Evolutionary conservation across 2,113 vertebrate species (phyloP), one percentile per base, ranked within the genome.

Genomic region (Theristicus caerulescens): DNA sequence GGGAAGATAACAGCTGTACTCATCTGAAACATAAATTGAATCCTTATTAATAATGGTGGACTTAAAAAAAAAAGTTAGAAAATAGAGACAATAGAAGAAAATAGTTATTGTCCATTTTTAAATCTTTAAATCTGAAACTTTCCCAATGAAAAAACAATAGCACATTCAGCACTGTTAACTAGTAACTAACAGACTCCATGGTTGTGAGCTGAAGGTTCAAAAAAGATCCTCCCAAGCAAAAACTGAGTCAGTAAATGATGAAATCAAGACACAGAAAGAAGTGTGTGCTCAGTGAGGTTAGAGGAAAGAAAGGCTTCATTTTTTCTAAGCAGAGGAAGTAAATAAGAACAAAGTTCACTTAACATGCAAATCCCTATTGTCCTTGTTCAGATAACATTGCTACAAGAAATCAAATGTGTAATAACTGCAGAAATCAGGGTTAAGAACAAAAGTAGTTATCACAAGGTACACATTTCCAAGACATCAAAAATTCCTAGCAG

Each of bases 251-350:
- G 11, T 36, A 17, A 55, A 59, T 14, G 29, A 73, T 10, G 21
- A 40, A 21, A 71, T 49, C 8, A 49, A 64, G 44, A n/a, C 15
- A n/a, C 4, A 32, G 16, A 42, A 78, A 44, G 32, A 49, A 44
- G 19, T 0, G 4, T 1, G 1, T 57, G 1, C 44, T 86, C 46
- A 32, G 12, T n/a, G 34, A 52, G 7, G 1, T 55, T 22, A 59
- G 18, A 36, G 22, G 3, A 34, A 83, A 52, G 16, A 81, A 47
- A 73, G 6, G 0, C 6, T 19, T n/a, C 8, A 0, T 1, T 54
- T 92, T 69, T 58, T 78, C 44, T 40, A 44, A 82, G 22, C 10
- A 47, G n/a, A 73, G 31, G 36, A n/a, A 27, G 14, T n/a, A 88
- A 91, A 69, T 44, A 40, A 11, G 9, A 86, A 7, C 21, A 49